Percentiles rank a stretch among this genome's conserved stretches.
Evolutionary conservation across 2,797 vertebrate genomes (phyloP).

Genomic region (Nannoperca australis): DNA sequence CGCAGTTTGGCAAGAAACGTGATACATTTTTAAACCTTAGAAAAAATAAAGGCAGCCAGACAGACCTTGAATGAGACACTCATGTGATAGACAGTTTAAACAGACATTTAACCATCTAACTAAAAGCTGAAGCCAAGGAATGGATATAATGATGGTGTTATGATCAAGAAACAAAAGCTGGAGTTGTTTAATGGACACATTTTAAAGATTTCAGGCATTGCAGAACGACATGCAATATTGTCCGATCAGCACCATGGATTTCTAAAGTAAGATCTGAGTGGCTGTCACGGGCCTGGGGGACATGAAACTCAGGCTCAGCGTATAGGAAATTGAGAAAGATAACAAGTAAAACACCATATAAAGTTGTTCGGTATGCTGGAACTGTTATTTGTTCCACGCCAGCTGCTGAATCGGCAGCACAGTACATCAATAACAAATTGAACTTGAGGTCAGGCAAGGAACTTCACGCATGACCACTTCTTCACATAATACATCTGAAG

Average conservation of each 20-base stretch:
- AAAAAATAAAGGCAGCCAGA: slow-evolving; percentile 2
- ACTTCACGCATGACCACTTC: slow-evolving; percentile 54
- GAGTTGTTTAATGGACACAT: slow-evolving; percentile 23
- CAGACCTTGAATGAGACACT: background rate
- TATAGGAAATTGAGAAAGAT: slow-evolving; percentile 41
- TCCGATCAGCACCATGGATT: slow-evolving; percentile 43
- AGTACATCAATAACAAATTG: slow-evolving; percentile 57
- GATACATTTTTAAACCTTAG: slow-evolving; percentile 45
- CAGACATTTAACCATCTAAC: slow-evolving; percentile 19
- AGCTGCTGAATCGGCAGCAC: slow-evolving; percentile 43
- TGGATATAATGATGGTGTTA: slow-evolving; percentile 1
- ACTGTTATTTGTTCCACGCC: slow-evolving; percentile 33
- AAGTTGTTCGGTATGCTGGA: slow-evolving; percentile 46
- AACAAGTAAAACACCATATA: slow-evolving; percentile 39
- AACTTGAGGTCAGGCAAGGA: slow-evolving; percentile 61
- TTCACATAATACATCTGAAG: slow-evolving; percentile 54
- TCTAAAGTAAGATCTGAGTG: slow-evolving; percentile 30
- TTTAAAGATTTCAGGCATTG: slow-evolving; percentile 15
- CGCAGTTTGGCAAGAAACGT: slow-evolving; percentile 30
- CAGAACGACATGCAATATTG: slow-evolving; percentile 24
- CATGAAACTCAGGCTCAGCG: slow-evolving; percentile 35
- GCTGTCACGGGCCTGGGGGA: slow-evolving; percentile 26
- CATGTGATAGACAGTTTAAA: slow-evolving; percentile 30
- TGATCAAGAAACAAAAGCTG: slow-evolving; percentile 28
- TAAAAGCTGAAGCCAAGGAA: slow-evolving; percentile 8